Evolutionary conservation across 2,888 invertebrate genomes (phyloP), one percentile per base, ranked within the genome.

Genomic region (Pocota personata): DNA sequence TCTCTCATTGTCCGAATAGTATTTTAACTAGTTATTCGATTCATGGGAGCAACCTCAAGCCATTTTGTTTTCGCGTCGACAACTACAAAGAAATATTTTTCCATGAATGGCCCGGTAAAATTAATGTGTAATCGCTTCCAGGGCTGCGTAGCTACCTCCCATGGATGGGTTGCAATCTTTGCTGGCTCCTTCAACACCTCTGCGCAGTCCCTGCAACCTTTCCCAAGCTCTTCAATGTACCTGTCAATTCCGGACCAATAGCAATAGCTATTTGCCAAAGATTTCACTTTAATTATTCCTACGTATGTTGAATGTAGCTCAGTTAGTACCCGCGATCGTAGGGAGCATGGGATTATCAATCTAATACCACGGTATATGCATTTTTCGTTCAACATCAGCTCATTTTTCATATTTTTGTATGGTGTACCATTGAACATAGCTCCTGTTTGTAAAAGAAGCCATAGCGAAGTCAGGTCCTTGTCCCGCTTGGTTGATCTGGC

Each of bases 51-150:
- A n/a, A n/a, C n/a, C n/a, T n/a, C n/a, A n/a, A n/a, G n/a, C 30
- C 32, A n/a, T n/a, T n/a, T n/a, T n/a, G n/a, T n/a, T n/a, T n/a
- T n/a, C n/a, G n/a, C n/a, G n/a, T n/a, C n/a, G 16, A 55, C 32
- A 32, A 55, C 55, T 21, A 32, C 71, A 1, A 82, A 12, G 72
- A 82, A 79, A 10, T 79, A 82, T 16, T 21, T 69, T 10, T 52
- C 64, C 69, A 73, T 37, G 58, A 82, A 78, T 10, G 78, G 82
- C 19, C 82, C 82, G 7, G 87, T 43, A 67, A 71, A 86, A 27
- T 80, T 76, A 16, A 79, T 75, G 14, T 84, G 75, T n/a, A 69
- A 52, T 37, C 73, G 27, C n/a, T 72, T 55, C 78, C 73, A 73
- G 0, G 73, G 66, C n/a, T 46, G 50, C 10, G 32, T 14, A 3